Conservation (phyloP, 2,113 vertebrate species). For the Raja brachyura region DNA sequence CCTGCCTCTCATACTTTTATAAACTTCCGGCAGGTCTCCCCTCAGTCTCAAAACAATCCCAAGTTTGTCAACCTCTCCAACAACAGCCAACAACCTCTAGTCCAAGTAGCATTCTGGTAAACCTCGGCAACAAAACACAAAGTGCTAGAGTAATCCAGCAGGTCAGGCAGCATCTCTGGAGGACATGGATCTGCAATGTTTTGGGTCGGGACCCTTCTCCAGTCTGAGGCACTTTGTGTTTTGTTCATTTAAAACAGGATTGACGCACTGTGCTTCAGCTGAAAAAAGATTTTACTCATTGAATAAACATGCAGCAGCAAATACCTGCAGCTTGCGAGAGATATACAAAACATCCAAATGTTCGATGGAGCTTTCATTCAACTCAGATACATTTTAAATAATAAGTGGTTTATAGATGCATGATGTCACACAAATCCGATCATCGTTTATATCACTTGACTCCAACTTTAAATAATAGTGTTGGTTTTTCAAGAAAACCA, state of each 20-base stretch:
- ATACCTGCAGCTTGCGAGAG: background rate
- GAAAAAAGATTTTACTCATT: background rate
- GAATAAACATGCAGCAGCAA: background rate
- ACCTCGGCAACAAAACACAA: too few relatives aligned
- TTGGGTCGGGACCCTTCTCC: too few relatives aligned
- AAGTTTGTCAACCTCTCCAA: too few relatives aligned
- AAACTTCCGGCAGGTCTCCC: too few relatives aligned
- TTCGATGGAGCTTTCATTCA: background rate
- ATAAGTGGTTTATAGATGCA: background rate
- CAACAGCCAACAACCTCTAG: too few relatives aligned
- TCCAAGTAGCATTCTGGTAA: too few relatives aligned
- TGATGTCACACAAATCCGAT: background rate
- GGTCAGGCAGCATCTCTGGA: background rate
- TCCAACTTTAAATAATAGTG: background rate
- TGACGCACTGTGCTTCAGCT: background rate
- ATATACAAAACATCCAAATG: background rate
- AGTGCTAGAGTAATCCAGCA: background rate
- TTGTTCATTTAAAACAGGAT: background rate
- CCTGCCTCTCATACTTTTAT: too few relatives aligned
- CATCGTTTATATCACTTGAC: background rate
- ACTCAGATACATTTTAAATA: background rate
- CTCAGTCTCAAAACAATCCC: too few relatives aligned
- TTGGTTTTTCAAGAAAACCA: conserved; percentile 45
- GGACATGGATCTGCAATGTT: too few relatives aligned
- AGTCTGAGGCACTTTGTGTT: too few relatives aligned